phyloP scores from a whole-genome alignment of 1,140 invertebrate genomes.

The Scylla paramamosain region DNA sequence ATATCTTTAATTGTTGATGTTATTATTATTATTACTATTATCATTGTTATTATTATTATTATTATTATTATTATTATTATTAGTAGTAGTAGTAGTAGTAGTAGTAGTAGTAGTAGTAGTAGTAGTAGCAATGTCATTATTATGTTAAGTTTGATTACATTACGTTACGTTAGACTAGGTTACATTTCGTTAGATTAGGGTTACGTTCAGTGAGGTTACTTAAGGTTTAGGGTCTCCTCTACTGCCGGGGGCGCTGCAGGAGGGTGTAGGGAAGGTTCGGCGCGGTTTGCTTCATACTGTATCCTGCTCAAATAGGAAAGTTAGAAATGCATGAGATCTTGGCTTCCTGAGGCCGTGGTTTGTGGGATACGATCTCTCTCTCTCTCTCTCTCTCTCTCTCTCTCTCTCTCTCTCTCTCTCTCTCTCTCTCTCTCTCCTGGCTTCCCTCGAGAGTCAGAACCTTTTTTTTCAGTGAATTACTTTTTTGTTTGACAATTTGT shows the following conservation, averaged over 20 bases:
- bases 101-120: too few relatives aligned
- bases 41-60: constrained; percentile 35
- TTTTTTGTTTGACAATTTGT: too few relatives aligned
- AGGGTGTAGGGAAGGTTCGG: neutral
- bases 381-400: constrained; percentile 33
- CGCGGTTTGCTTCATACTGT: neutral
- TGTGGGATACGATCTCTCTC: neutral
- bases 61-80: neutral
- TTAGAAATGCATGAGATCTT: neutral
- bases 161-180: too few relatives aligned
- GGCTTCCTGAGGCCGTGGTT: neutral
- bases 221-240: too few relatives aligned
- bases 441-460: neutral
- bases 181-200: too few relatives aligned
- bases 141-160: neutral
- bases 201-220: too few relatives aligned
- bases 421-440: constrained; percentile 13
- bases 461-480: too few relatives aligned
- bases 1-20: neutral
- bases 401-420: constrained; percentile 38
- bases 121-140: neutral
- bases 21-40: neutral
- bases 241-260: too few relatives aligned
- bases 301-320: neutral
- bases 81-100: too few relatives aligned